These are phyloP conservation scores for Pristionchus arcanus DNA, from an alignment of 2,888 invertebrate genomes.

Conservation along the genomic window DNA sequence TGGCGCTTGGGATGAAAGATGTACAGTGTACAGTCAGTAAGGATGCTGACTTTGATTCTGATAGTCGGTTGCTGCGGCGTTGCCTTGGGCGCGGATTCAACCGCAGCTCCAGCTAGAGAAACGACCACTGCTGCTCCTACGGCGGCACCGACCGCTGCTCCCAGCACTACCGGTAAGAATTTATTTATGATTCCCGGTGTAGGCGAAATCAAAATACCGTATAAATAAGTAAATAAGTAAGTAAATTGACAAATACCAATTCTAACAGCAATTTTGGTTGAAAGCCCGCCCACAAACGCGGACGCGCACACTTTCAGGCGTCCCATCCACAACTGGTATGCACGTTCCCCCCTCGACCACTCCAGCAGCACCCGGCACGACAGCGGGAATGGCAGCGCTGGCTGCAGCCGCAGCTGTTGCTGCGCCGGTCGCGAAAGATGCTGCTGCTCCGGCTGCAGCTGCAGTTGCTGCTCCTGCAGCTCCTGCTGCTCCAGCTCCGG, in stretches of 20 bases:
- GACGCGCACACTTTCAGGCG: too few relatives aligned
- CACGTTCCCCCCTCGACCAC: too few relatives aligned
- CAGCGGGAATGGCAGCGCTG: too few relatives aligned
- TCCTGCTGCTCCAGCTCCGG: not conserved
- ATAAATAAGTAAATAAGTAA: too few relatives aligned
- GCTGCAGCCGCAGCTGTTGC: not conserved
- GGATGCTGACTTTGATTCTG: not conserved
- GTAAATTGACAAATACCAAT: too few relatives aligned
- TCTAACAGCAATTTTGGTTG: too few relatives aligned
- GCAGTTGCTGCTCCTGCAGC: not conserved
- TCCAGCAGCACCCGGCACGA: too few relatives aligned
- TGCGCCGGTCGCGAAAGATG: too few relatives aligned
- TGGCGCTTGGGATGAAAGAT: not conserved
- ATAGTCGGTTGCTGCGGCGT: not conserved
- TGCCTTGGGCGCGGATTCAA: not conserved
- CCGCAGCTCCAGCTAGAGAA: not conserved
- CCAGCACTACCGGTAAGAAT: not conserved
- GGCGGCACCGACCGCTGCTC: not conserved
- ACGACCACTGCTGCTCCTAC: not conserved
- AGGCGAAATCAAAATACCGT: too few relatives aligned
- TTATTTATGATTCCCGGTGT: not conserved
- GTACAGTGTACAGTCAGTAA: not conserved
- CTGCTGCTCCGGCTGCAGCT: not conserved
- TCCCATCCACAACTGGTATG: too few relatives aligned
- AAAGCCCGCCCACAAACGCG: too few relatives aligned